Percentiles rank a stretch among this genome's conserved stretches.
phyloP scores from a whole-genome alignment of 2,113 vertebrate species.

The Empidonax alnorum region DNA sequence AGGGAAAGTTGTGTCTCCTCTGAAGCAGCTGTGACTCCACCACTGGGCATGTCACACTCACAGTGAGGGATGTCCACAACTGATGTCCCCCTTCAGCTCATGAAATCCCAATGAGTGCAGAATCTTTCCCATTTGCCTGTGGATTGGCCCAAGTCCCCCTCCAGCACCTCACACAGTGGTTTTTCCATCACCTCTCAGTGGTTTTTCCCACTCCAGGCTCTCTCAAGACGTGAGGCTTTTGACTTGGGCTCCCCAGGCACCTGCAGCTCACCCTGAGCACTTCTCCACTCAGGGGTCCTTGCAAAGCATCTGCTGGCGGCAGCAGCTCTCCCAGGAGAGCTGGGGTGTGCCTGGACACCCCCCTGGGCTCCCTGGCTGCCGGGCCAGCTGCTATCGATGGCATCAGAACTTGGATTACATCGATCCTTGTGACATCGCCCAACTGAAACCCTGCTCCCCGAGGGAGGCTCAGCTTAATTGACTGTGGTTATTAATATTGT shows the following conservation, averaged over 20 bases:
- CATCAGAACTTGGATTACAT: conserved; percentile 50
- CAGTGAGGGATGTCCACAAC: background rate
- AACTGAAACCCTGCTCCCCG: conserved; percentile 53
- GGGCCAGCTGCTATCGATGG: background rate
- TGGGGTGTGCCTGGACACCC: background rate
- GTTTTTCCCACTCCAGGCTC: background rate
- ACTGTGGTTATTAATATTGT: conserved; percentile 68
- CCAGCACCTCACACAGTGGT: background rate
- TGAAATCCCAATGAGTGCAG: background rate
- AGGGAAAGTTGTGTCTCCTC: background rate
- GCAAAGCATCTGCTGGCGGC: background rate
- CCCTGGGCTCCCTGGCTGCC: background rate
- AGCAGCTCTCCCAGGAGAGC: background rate
- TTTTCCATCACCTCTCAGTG: background rate
- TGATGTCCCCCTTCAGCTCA: background rate
- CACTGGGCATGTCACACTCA: background rate
- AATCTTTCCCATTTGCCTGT: background rate
- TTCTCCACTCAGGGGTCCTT: background rate
- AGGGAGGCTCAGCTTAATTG: conserved; percentile 52
- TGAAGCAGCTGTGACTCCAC: background rate
- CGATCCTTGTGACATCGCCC: conserved; percentile 39
- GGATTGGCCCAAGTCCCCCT: background rate
- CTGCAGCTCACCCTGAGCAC: background rate
- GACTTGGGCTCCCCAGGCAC: background rate
- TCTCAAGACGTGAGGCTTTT: background rate